phyloP scores from a whole-genome alignment of 2,113 vertebrate genomes.

The Psephotus haematonotus region DNA sequence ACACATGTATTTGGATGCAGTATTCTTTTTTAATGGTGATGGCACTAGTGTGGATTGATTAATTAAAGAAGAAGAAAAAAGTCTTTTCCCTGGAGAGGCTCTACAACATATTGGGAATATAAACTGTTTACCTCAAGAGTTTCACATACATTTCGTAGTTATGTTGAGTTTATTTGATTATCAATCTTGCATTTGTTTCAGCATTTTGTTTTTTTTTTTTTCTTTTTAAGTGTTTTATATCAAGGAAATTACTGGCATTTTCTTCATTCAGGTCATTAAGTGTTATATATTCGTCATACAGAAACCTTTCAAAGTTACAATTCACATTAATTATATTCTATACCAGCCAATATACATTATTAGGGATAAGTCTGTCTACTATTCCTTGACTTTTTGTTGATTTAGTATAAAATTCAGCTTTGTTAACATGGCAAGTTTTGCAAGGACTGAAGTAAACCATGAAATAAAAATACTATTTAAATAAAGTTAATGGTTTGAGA shows the following conservation, averaged over 20 bases:
- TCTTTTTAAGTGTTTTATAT: not conserved
- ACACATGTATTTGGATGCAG: not conserved
- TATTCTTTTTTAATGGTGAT: not conserved
- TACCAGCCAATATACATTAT: not conserved
- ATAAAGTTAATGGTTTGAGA: not conserved
- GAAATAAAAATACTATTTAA: not conserved
- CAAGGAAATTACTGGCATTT: not conserved
- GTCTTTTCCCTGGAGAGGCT: not conserved
- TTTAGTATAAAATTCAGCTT: not conserved
- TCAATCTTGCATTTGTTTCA: not conserved
- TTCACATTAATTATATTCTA: not conserved
- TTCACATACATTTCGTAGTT: not conserved
- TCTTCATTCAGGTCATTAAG: not conserved
- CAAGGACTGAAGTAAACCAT: not conserved
- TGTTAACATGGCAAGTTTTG: not conserved
- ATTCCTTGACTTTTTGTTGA: not conserved
- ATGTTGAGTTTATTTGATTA: not conserved
- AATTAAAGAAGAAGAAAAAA: not conserved
- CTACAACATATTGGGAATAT: not conserved
- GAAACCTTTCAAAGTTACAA: not conserved
- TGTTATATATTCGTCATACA: not conserved
- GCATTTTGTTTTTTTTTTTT: not conserved
- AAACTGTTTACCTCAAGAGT: not conserved
- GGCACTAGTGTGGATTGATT: not conserved
- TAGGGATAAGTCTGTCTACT: not conserved